Evolutionary conservation across 1,140 invertebrate genomes (phyloP).

Genomic region (Brachionus rubens): DNA sequence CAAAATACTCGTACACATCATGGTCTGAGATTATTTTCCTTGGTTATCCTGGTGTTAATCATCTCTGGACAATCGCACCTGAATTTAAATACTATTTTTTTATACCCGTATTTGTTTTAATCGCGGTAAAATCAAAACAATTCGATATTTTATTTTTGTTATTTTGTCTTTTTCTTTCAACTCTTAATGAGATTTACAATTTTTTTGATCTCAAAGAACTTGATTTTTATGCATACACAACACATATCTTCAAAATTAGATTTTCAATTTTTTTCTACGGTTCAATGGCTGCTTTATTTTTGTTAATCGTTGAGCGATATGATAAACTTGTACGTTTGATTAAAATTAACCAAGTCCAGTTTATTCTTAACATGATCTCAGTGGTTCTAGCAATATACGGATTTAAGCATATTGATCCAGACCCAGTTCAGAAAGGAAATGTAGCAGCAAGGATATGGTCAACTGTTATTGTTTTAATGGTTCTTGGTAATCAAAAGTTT

Average conservation of each 20-base stretch:
- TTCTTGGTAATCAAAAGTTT: not conserved
- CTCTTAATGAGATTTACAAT: conserved; percentile 9
- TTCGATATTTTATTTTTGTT: not conserved
- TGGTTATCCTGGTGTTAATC: not conserved
- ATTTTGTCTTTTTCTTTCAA: not conserved
- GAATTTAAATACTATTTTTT: conserved; percentile 45
- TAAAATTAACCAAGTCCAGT: not conserved
- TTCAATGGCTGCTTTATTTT: not conserved
- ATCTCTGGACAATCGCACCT: conserved; percentile 40
- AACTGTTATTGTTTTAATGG: not conserved
- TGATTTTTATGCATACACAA: not conserved
- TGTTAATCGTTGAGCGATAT: not conserved
- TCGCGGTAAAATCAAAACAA: not conserved
- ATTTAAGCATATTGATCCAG: not conserved
- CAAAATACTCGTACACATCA: not conserved
- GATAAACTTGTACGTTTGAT: not conserved
- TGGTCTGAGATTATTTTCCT: conserved; percentile 2
- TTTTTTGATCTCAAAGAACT: not conserved
- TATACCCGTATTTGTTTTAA: conserved; percentile 30
- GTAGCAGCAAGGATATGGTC: conserved; percentile 17
- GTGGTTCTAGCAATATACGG: not conserved
- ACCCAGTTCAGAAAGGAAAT: not conserved
- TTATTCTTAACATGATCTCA: not conserved
- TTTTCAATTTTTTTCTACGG: conserved; percentile 32
- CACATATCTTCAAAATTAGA: not conserved